phyloP scores from a whole-genome alignment of 2,113 vertebrate species.

The Morone saxatilis region DNA sequence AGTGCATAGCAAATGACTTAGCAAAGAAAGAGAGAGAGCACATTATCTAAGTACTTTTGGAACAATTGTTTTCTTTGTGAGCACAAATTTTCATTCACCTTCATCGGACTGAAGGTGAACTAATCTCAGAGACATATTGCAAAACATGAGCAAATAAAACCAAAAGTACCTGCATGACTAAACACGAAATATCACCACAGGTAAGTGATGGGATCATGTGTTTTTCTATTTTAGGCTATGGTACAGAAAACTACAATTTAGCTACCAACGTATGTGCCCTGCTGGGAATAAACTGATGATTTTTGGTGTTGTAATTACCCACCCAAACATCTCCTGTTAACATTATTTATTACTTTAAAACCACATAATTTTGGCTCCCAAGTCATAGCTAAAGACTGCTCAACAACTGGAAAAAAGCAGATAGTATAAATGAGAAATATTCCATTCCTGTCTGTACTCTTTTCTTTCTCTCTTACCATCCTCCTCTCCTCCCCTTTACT shows the following conservation, averaged over 20 bases:
- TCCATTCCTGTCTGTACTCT: neutral
- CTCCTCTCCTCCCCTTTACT: conserved; percentile 2
- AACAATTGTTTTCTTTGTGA: no score
- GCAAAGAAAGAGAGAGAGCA: no score
- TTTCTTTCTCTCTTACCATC: neutral
- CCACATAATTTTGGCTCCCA: neutral
- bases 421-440: conserved; percentile 13
- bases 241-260: neutral
- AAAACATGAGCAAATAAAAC: neutral
- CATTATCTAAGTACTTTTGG: no score
- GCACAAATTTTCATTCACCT: no score
- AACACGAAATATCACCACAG: neutral
- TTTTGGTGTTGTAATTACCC: neutral
- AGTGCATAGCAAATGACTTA: no score
- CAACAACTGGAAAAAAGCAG: neutral
- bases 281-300: neutral
- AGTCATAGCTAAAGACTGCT: neutral
- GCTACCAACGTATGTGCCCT: neutral
- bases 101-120: no score
- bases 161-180: neutral
- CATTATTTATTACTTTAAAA: no score
- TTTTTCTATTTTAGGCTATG: neutral
- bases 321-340: neutral
- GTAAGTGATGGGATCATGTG: neutral
- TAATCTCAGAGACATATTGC: neutral